Percentiles rank a stretch among this genome's conserved stretches.
Evolutionary conservation across 1,140 invertebrate species (phyloP).

Genomic region (Drosophila mauritiana): DNA sequence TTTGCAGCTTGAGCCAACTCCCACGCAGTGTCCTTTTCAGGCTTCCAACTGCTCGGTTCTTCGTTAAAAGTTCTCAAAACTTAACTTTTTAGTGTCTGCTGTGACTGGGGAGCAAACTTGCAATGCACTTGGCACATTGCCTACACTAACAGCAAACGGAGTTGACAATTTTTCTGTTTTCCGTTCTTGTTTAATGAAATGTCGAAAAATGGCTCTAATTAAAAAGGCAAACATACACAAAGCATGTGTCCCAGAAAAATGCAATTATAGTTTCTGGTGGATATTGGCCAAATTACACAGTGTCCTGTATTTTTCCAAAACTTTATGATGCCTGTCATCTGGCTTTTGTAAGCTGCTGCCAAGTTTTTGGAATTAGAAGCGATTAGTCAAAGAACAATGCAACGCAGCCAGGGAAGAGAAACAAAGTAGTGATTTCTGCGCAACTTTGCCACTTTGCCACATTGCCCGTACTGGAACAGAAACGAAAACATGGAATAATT

Average conservation of each 20-base stretch:
- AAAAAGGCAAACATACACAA: conserved; percentile 55
- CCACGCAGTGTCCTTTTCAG: conserved; percentile 16
- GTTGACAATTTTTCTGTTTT: conserved; percentile 29
- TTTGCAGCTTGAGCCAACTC: conserved; percentile 42
- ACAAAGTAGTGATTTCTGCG: conserved; percentile 4
- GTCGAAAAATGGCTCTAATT: conserved; percentile 75
- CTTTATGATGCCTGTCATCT: conserved; percentile 67
- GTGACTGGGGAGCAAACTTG: conserved; percentile 34
- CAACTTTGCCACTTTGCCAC: conserved; percentile 5
- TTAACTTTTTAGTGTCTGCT: conserved; percentile 51
- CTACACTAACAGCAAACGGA: conserved; percentile 45
- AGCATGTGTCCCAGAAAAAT: conserved; percentile 21
- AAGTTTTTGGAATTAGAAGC: conserved; percentile 29
- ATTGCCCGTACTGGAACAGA: conserved; percentile 2
- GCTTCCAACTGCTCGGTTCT: conserved; percentile 34
- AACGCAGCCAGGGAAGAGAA: conserved; percentile 2
- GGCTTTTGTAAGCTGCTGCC: conserved; percentile 39
- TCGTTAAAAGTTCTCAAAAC: conserved; percentile 75
- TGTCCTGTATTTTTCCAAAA: conserved; percentile 41
- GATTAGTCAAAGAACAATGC: conserved; percentile 40
- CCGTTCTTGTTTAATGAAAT: conserved; percentile 46
- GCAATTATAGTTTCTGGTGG: conserved; percentile 37
- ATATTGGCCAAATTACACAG: conserved; percentile 31
- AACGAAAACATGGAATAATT: conserved; percentile 10
- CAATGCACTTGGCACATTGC: conserved; percentile 62